A percentile compares a stretch with the other conserved stretches of the same genome.
Evolutionary conservation across 1,140 invertebrate genomes (phyloP).

Genomic region (Myzus persicae): DNA sequence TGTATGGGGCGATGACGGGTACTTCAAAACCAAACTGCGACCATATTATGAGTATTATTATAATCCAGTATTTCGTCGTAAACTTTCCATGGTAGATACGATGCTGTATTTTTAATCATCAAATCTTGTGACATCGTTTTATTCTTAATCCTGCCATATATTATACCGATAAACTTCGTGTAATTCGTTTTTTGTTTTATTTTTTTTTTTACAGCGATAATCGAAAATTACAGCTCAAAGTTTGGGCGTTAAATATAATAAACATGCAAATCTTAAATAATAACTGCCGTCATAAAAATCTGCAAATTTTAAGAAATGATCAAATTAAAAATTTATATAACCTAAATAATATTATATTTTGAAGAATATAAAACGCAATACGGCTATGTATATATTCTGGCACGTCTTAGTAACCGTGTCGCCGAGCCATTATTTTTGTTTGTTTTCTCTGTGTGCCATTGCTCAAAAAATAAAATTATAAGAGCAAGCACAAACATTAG

Average conservation of each 20-base stretch:
- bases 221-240: neutral
- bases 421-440: neutral
- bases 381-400: neutral
- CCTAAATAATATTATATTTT: neutral
- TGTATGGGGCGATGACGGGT: neutral
- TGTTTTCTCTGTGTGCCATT: neutral
- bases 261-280: neutral
- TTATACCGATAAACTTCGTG: neutral
- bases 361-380: neutral
- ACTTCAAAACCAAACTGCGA: constrained; percentile 30
- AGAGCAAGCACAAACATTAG: neutral
- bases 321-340: neutral
- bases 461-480: neutral
- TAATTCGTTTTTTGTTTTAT: neutral
- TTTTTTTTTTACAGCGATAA: neutral
- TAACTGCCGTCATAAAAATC: neutral
- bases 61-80: neutral
- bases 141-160: neutral
- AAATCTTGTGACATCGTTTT: neutral
- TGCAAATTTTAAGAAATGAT: neutral
- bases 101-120: neutral
- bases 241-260: neutral
- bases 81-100: neutral
- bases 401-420: neutral
- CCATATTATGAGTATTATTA: constrained; percentile 39